These are phyloP conservation scores for Subanguina moxae DNA, from an alignment of 1,140 invertebrate species.

Conservation along the genomic window DNA sequence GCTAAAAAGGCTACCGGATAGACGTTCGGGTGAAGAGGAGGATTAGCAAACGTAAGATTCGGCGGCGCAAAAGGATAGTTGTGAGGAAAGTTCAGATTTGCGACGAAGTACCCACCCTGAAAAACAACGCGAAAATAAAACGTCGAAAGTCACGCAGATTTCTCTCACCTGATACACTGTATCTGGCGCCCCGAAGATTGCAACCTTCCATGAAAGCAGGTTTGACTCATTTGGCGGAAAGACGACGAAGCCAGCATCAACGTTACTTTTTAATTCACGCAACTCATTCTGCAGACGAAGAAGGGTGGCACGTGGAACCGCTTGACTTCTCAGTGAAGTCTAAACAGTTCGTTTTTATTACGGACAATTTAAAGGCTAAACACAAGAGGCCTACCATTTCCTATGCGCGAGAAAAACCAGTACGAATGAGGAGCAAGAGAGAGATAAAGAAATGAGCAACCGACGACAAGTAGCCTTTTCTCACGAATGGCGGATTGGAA, in stretches of 20 bases:
- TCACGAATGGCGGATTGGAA: too few relatives aligned
- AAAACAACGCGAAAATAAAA: conserved; percentile 7
- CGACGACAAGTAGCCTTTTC: too few relatives aligned
- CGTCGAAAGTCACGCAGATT: background rate
- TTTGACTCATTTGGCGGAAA: conserved; percentile 81
- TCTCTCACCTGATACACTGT: conserved; percentile 74
- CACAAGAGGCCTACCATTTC: too few relatives aligned
- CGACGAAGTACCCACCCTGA: conserved; percentile 98
- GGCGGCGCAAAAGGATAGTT: conserved; percentile 85
- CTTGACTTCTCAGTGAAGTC: too few relatives aligned
- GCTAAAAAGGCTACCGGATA: conserved; percentile 74
- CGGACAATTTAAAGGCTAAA: too few relatives aligned
- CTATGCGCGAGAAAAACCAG: too few relatives aligned
- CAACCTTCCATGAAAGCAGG: conserved; percentile 98
- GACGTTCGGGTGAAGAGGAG: conserved; percentile 99
- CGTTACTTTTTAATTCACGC: background rate
- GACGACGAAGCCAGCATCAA: background rate
- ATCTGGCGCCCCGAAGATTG: conserved; percentile 95
- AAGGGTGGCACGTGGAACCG: background rate
- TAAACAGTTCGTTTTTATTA: too few relatives aligned
- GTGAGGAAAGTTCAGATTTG: conserved; percentile 41
- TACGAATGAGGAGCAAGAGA: too few relatives aligned
- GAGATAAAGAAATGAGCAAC: too few relatives aligned
- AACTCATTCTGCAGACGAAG: background rate
- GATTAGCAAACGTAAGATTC: conserved; percentile 90